Base-by-base conservation (phyloP, 2,888 invertebrate genomes). In the Antheraea yamamai region DNA sequence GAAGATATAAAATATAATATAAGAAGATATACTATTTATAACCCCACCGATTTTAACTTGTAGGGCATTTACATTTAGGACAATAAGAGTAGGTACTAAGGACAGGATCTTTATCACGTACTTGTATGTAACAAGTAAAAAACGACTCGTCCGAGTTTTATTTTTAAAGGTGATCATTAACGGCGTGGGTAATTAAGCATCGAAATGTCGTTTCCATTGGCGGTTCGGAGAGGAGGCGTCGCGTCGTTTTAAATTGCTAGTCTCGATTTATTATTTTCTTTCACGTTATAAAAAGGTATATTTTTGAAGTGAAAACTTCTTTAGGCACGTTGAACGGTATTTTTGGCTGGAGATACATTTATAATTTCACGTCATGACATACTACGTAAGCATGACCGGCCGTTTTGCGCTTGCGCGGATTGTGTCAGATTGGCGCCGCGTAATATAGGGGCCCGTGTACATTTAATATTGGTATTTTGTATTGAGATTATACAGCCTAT, bases 181-280 rank as follows among this genome's bases (percentile, higher is more conserved):
- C 89, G 87, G 81, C 84, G 81, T 78, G 75, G 88, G 91, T 92
- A 92, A 93, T 93, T 92, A 92, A 92, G 89, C 90, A 92, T 89
- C 88, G 87, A 90, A 91, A 91, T 91, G 90, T 91, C 89, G 87
- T 84, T 82, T 83, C 82, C 79, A 82, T 81, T 66, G 51, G n/a
- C 18, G 64, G 77, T 80, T 84, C 16, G 26, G 83, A 82, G 81
- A 77, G 76, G 79, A 89, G 90, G 91, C 90, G 89, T 90, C 87
- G 88, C 83, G 20, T 23, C 61, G 23, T 23, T n/a, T 61, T 61
- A 66, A 26, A 66, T 66, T 66, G 26, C 64, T 66, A 30, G 26
- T 4, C 64, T 26, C 26, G 26, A 64, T 23, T 64, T 64, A 64
- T 64, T 64, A 26, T 61, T 61, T 10, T 61, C 23, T 64, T 64